Evolutionary conservation across 2,113 vertebrate species (phyloP).

Genomic region (Hyperopisus bebe): DNA sequence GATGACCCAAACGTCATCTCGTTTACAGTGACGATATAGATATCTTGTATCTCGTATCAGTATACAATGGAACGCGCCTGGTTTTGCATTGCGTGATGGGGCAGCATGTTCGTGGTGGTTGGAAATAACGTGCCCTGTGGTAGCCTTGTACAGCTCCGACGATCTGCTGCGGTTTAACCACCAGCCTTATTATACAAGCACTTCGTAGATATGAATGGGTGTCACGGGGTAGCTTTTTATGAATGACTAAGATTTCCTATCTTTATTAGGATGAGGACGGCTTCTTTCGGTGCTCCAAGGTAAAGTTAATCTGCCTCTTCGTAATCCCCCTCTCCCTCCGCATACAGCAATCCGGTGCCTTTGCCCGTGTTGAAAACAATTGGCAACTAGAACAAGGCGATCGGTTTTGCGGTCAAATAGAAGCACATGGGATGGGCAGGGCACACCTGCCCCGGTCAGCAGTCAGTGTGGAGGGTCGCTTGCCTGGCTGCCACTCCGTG

Average conservation of each 20-base stretch:
- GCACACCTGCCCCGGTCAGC: slow-evolving; percentile 56
- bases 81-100: not conserved
- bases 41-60: too few species aligned
- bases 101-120: not conserved
- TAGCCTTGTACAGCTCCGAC: not conserved
- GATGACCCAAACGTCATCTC: too few species aligned
- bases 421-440: slow-evolving; percentile 45
- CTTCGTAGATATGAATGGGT: not conserved
- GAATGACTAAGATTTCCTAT: not conserved
- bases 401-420: slow-evolving; percentile 40
- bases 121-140: not conserved
- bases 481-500: slow-evolving; percentile 25
- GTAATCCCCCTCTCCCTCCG: slow-evolving; percentile 20
- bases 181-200: not conserved
- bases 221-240: not conserved
- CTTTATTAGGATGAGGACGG: not conserved
- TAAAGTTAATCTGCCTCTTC: not conserved
- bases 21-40: too few species aligned
- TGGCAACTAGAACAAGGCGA: slow-evolving; percentile 51
- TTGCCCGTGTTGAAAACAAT: slow-evolving; percentile 54
- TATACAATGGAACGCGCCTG: not conserved
- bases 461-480: not conserved
- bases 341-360: slow-evolving; percentile 42
- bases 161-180: not conserved
- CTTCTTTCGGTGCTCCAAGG: not conserved